Percentiles rank a stretch among this genome's conserved stretches.
These are phyloP conservation scores for Erpobdella octoculata DNA, from an alignment of 2,888 invertebrate species.

Conservation along the genomic window DNA sequence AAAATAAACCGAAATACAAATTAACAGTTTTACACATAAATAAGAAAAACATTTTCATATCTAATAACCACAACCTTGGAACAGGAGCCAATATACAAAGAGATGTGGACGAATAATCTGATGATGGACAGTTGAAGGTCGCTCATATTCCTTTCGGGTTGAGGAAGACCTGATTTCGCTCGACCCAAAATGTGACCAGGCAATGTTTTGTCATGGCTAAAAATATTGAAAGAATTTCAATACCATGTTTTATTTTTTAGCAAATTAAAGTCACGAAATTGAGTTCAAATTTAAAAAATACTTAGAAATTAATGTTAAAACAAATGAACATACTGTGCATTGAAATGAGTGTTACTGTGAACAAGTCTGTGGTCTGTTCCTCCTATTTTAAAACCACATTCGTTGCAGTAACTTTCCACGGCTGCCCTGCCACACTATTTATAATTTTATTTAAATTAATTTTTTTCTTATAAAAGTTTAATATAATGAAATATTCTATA, in stretches of 20 bases:
- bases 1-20: too few species aligned
- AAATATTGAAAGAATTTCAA: too few species aligned
- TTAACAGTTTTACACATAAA: not conserved
- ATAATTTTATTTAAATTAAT: not conserved
- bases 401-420: not conserved
- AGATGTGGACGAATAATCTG: conserved; percentile 42
- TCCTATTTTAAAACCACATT: not conserved
- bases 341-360: not conserved
- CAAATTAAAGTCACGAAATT: not conserved
- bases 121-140: conserved; percentile 38
- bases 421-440: not conserved
- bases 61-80: conserved; percentile 31
- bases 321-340: not conserved
- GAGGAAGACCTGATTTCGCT: conserved; percentile 33
- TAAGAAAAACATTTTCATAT: not conserved
- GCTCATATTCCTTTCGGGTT: conserved; percentile 41
- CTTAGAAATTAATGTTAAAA: not conserved
- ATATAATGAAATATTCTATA: too few species aligned
- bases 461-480: not conserved
- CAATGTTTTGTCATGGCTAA: conserved; percentile 36
- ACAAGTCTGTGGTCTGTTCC: not conserved
- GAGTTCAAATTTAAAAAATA: not conserved
- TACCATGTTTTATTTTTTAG: not conserved
- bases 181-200: conserved; percentile 43
- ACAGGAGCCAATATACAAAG: conserved; percentile 40